Evolutionary conservation across 1,140 invertebrate genomes (phyloP), one percentile per base, ranked within the genome.

Genomic region (Copidosoma floridanum): DNA sequence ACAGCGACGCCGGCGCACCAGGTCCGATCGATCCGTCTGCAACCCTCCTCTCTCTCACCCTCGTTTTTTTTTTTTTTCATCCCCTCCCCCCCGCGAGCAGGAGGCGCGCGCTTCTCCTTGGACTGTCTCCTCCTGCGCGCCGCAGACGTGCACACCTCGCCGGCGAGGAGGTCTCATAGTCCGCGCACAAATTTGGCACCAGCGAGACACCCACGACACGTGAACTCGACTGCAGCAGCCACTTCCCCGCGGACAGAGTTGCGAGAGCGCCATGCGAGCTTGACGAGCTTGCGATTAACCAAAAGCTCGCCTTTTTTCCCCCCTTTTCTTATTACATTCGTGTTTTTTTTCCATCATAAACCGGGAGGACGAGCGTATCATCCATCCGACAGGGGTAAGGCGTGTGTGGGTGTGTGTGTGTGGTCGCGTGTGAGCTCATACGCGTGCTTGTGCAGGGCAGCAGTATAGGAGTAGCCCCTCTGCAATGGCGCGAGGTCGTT

Each of bases 11-110:
- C 63, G 47, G 57, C 57, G 57, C 57, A 61, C 38, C 32, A 11
- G 7, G 18, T 38, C 47, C 54, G 44, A 72, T 72, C 70, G 67
- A 71, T 71, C 67, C 65, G 27, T 46, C 29, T 40, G 29, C 20
- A 24, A 32, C 10, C 16, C 26, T n/a, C n/a, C 47, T 41, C 26
- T 38, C 16, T 50, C 35, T 40, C 46, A 24, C 38, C 32, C 26
- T 16, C 29, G 41, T 14, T 37, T 12, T 18, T 32, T 56, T 32
- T 41, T 16, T 11, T 37, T 12, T 24, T n/a, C 26, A 8, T 26
- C 2, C 10, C 35, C 26, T 44, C 41, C 32, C 50, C 57, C 18
- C 11, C 44, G 6, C 29, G 29, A 12, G 12, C 6, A 32, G 12
- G 29, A 32, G 54, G 8, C 29, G 41, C 32, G 20, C 40, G 4